A percentile compares a stretch with the other conserved stretches of the same genome.
Evolutionary conservation across 2,113 vertebrate genomes (phyloP).

Genomic region (Anhinga anhinga): DNA sequence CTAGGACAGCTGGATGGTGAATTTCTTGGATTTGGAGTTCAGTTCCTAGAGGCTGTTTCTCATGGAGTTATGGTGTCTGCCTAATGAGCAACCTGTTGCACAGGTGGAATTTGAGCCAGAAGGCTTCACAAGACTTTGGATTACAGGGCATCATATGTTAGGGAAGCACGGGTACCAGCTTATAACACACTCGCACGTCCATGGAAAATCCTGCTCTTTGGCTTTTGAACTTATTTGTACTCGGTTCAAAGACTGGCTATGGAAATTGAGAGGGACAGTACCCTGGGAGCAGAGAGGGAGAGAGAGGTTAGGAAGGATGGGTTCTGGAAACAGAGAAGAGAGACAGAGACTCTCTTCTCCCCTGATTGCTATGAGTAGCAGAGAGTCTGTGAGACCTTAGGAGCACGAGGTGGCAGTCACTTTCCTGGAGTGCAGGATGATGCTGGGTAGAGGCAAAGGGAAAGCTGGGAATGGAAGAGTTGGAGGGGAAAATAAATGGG

Average conservation of each 20-base stretch:
- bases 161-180: neutral
- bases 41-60: neutral
- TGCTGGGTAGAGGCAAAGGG: neutral
- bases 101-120: neutral
- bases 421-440: neutral
- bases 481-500: neutral
- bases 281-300: neutral
- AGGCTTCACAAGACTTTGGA: neutral
- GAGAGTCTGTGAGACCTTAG: neutral
- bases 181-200: neutral
- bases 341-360: neutral
- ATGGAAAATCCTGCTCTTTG: neutral
- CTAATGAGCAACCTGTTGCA: neutral
- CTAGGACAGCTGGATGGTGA: neutral
- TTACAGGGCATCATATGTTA: neutral
- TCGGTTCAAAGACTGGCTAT: neutral
- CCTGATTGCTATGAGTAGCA: neutral
- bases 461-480: neutral
- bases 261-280: neutral
- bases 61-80: neutral
- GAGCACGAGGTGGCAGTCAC: fast-evolving
- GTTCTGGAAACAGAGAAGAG: neutral
- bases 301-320: neutral
- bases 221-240: neutral
- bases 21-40: neutral